Percentiles rank a stretch among this genome's conserved stretches.
phyloP scores from a whole-genome alignment of 1,140 invertebrate genomes.

The Alviniconcha marisindica region DNA sequence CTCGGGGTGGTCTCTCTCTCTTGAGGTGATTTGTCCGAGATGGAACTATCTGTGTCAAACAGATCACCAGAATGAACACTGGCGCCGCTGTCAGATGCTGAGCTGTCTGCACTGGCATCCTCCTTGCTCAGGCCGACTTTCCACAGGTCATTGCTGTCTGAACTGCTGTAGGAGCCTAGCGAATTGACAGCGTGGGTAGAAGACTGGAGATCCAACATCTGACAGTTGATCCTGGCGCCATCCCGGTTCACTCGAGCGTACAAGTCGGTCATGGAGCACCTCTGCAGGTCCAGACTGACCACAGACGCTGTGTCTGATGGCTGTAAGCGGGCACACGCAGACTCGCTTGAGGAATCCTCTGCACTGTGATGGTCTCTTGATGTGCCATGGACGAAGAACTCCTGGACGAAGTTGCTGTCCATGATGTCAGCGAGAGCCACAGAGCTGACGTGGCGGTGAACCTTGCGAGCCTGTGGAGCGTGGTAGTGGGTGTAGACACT shows the following conservation, averaged over 20 bases:
- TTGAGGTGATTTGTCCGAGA: too few species aligned
- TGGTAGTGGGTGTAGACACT: slow-evolving; percentile 19
- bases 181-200: too few species aligned
- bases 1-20: background rate
- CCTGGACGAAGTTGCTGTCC: slow-evolving; percentile 27
- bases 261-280: slow-evolving; percentile 36
- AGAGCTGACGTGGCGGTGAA: background rate
- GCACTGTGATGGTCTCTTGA: background rate
- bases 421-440: slow-evolving; percentile 25
- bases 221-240: slow-evolving; percentile 9
- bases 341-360: background rate
- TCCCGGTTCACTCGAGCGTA: slow-evolving; percentile 38
- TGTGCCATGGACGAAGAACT: background rate
- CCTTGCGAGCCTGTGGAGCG: slow-evolving; percentile 2
- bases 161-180: background rate
- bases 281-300: slow-evolving; percentile 36
- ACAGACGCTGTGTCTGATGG: background rate
- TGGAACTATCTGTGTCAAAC: background rate
- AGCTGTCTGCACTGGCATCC: background rate
- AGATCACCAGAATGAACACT: slow-evolving; percentile 37
- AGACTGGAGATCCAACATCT: slow-evolving; percentile 27
- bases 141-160: background rate
- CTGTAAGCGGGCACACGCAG: background rate
- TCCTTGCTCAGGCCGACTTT: background rate
- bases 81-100: slow-evolving; percentile 6